These are phyloP conservation scores for Oscheius sp. DNA, from an alignment of 2,888 invertebrate genomes.

Conservation along the genomic window DNA sequence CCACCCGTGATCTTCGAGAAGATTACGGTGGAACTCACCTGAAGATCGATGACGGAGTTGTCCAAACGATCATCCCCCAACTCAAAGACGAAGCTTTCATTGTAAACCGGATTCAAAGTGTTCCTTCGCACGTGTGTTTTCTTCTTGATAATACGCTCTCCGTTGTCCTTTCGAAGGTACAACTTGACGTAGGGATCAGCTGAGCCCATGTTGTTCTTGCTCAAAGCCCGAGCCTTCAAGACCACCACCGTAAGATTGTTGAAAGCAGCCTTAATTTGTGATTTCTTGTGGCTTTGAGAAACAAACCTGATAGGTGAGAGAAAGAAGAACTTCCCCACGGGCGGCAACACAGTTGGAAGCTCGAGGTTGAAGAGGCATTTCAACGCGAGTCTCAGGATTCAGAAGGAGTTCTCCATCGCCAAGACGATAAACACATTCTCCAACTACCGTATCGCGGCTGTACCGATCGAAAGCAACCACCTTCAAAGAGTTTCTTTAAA, in stretches of 20 bases:
- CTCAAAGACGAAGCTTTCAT: conserved; percentile 97
- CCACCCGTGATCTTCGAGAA: not conserved
- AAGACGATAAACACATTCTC: conserved; percentile 84
- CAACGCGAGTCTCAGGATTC: conserved; percentile 48
- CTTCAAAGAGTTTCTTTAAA: conserved; percentile 24
- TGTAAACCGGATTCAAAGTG: conserved; percentile 96
- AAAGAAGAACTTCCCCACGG: conserved; percentile 79
- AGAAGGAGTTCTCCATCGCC: conserved; percentile 71
- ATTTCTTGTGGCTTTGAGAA: not conserved
- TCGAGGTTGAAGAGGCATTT: conserved; percentile 57
- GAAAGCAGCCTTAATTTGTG: conserved; percentile 79
- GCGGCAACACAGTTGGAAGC: conserved; percentile 52
- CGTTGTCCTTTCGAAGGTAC: conserved; percentile 85
- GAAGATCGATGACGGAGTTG: conserved; percentile 52
- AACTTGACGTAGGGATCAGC: conserved; percentile 92
- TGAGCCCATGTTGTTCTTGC: conserved; percentile 84
- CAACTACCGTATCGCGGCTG: conserved; percentile 96
- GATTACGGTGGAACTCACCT: conserved; percentile 35
- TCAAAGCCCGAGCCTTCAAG: conserved; percentile 93
- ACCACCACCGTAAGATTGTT: conserved; percentile 94
- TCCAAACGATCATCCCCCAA: conserved; percentile 77
- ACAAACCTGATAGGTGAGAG: conserved; percentile 86
- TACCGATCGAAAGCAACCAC: conserved; percentile 90
- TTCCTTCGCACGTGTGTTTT: conserved; percentile 85
- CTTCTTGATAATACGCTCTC: conserved; percentile 97